Base-by-base conservation (phyloP, 2,797 vertebrate genomes). In the Hylomyscus alleni region DNA sequence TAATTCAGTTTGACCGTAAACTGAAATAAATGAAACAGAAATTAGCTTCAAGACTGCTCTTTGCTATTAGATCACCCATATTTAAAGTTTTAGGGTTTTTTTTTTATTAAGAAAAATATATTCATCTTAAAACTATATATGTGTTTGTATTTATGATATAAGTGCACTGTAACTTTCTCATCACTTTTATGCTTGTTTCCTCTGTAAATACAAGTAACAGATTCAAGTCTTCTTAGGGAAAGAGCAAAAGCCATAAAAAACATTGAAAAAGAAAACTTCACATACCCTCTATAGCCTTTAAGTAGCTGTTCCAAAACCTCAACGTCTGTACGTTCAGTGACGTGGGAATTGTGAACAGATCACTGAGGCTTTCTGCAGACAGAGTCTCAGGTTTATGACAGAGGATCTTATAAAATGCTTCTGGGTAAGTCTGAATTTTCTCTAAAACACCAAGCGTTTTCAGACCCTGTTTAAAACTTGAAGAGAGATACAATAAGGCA, bases 391-490 rank as follows among this genome's bases (percentile, higher is more conserved):
- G 97, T 75, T 98, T 98, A 54, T 98, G 94, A 95, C 99, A 99
- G 73, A 99, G 99, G 83, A 99, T 82, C 3, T 97, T 62, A 96
- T 65, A 98, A 98, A 99, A 99, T 0, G 87, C 97, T 6, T 99
- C 97, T 0, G 99, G 99, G 75, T 99, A 99, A 92, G 98, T 98
- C 97, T 99, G 99, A 96, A 99, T 99, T 98, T 99, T 99, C 94
- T 99, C 99, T 93, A 99, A 99, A 91, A 99, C 98, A 5, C 99
- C 99, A 91, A 99, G 97, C 0, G 99, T 99, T 98, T 99, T 98
- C 97, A 99, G 98, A 90, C 99, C 99, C 97, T 99, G 99, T 58
- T 99, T 98, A 95, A 99, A 99, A 98, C 99, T 99, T 97, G 50
- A 89, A 89, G 80, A 92, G 52, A 97, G 90, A 89, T 89, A 84